phyloP scores from a whole-genome alignment of 2,888 invertebrate species.

The Mythimna lalbum region DNA sequence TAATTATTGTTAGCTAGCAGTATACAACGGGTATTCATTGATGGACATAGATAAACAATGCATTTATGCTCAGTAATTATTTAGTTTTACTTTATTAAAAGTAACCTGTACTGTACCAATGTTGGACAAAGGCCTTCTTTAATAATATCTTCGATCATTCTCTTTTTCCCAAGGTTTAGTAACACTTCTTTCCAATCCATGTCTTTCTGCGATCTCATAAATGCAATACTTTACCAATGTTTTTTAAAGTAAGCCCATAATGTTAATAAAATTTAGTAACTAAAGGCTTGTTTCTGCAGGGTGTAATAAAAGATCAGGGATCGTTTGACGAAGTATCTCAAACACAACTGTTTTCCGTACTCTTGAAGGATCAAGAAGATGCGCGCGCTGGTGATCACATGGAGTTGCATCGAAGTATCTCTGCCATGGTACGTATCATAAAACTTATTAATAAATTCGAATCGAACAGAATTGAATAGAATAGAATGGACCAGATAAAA shows the following conservation, averaged over 20 bases:
- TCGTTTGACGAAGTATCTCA: conserved; percentile 89
- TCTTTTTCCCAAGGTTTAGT: background rate
- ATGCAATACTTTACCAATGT: background rate
- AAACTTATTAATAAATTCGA: background rate
- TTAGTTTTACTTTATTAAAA: too few relatives aligned
- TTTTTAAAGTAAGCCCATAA: background rate
- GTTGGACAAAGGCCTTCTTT: background rate
- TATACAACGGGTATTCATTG: too few relatives aligned
- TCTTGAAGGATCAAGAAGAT: conserved; percentile 77
- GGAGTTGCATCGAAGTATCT: conserved; percentile 75
- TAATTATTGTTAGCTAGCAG: too few relatives aligned
- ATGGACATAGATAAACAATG: too few relatives aligned
- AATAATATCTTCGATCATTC: background rate
- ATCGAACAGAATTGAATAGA: background rate
- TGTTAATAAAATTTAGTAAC: background rate
- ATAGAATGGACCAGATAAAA: background rate
- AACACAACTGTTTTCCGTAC: conserved; percentile 85
- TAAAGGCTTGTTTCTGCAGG: conserved; percentile 79
- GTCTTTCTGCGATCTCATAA: background rate
- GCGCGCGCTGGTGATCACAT: conserved; percentile 42
- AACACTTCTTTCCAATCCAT: background rate
- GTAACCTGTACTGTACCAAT: background rate
- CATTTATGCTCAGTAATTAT: too few relatives aligned
- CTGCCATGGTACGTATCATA: conserved; percentile 52
- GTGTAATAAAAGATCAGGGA: conserved; percentile 91